Evolutionary conservation across 2,113 vertebrate genomes (phyloP), one percentile per base, ranked within the genome.

Genomic region (Nematolebias whitei): DNA sequence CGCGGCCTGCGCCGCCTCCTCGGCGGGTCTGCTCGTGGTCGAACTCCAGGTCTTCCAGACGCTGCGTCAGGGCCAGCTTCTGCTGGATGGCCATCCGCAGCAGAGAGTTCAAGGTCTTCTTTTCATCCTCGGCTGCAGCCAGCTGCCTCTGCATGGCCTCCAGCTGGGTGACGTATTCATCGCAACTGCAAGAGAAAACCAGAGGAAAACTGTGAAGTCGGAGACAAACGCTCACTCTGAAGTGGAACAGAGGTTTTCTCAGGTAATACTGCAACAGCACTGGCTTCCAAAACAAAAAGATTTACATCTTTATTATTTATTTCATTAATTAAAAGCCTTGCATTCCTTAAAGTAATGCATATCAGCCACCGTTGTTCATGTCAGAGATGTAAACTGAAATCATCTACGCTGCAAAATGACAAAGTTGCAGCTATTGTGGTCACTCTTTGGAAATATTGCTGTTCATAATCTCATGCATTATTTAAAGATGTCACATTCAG

Each of bases 11-110:
- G 43, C 80, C 92, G 79, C 94, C 94, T 55, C 94, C 93, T 45
- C 96, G 92, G 74, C 95, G 95, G 81, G 90, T 83, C 91, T 98
- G 95, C 92, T 99, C 96, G 0, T 96, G 94, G 85, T 98, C 95
- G 4, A 94, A 94, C 92, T 99, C 98, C 58, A 99, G 84, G 78
- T 98, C 96, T 71, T 99, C 98, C 85, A 99, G 91, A 20, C 98
- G 95, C 91, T 99, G 98, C 0, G 98, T 99, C 83, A 99, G 87
- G 0, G 97, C 98, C 85, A 99, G 92, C 86, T 99, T 99, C 95
- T 99, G 98, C 91, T 99, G 98, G 89, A 99, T 99, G 32, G 97
- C 97, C 97, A 99, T 99, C 4, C 97, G 95, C 51, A 99, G 93
- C 83, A 99, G 88, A 0, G 97, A 98, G 87, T 99, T 99, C 47